These are phyloP conservation scores for Andrena fulva DNA, from an alignment of 2,888 invertebrate genomes.

Conservation along the genomic window DNA sequence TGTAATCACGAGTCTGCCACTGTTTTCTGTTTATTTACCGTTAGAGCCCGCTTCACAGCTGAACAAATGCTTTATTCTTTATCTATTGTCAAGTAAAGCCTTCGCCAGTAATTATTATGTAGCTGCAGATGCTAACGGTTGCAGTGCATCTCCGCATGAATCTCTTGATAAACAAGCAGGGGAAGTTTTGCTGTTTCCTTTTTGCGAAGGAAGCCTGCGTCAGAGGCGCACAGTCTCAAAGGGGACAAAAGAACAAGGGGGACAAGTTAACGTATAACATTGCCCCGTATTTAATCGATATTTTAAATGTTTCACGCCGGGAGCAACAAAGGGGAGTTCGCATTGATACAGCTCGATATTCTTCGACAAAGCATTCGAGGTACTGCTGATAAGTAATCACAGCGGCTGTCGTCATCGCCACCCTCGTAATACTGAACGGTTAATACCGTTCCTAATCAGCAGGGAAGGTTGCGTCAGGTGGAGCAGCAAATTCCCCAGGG, in stretches of 20 bases:
- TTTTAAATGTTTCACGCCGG: not conserved
- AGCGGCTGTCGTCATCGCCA: not conserved
- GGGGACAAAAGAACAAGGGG: not conserved
- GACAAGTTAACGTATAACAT: not conserved
- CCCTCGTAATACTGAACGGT: slow-evolving; percentile 13
- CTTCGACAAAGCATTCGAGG: not conserved
- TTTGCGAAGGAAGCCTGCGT: too few species aligned
- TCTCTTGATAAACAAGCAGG: not conserved
- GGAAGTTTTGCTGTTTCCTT: not conserved
- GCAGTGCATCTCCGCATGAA: not conserved
- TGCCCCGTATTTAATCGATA: not conserved
- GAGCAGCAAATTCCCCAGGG: slow-evolving; percentile 16
- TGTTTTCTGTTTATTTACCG: not conserved
- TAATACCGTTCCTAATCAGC: slow-evolving; percentile 10
- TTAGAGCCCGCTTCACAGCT: not conserved
- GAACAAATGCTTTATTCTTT: not conserved
- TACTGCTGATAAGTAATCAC: not conserved
- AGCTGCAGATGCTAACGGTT: not conserved
- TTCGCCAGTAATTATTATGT: not conserved
- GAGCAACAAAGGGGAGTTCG: not conserved
- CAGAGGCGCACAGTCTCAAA: slow-evolving; percentile 3
- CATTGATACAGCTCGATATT: not conserved
- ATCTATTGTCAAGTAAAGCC: not conserved
- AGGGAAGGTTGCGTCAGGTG: not conserved
- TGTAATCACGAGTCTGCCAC: not conserved